These are phyloP conservation scores for Dyspetes luteomarginatus DNA, from an alignment of 2,888 invertebrate species.

Conservation along the genomic window DNA sequence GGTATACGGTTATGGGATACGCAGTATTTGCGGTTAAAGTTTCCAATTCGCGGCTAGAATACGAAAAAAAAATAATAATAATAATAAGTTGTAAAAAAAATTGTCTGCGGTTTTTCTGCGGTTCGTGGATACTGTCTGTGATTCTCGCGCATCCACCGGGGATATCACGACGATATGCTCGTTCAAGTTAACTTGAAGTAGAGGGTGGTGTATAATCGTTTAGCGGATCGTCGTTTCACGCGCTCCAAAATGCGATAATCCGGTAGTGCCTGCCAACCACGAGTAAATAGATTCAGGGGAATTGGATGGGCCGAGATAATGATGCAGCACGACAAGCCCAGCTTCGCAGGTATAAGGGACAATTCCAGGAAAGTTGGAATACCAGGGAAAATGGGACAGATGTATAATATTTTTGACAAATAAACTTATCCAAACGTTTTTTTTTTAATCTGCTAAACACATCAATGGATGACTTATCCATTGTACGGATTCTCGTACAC, in stretches of 20 bases:
- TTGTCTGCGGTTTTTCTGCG: slow-evolving; percentile 38
- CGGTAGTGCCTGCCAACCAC: slow-evolving; percentile 9
- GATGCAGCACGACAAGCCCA: slow-evolving; percentile 35
- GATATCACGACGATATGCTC: slow-evolving; percentile 9
- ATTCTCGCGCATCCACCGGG: not conserved
- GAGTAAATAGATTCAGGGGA: slow-evolving; percentile 41
- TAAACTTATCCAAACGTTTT: too few relatives aligned
- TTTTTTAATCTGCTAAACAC: too few relatives aligned
- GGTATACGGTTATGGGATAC: slow-evolving; percentile 18
- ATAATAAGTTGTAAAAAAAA: too few relatives aligned
- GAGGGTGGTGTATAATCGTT: too few relatives aligned
- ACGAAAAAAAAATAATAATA: too few relatives aligned
- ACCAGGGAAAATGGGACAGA: too few relatives aligned
- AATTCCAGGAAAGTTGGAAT: too few relatives aligned
- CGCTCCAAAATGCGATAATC: slow-evolving; percentile 32
- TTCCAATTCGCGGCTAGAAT: slow-evolving; percentile 38
- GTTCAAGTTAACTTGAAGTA: not conserved
- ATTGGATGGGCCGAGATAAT: slow-evolving; percentile 42
- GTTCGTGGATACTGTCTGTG: slow-evolving; percentile 17
- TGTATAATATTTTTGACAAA: too few relatives aligned
- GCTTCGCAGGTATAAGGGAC: too few relatives aligned
- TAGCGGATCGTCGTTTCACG: slow-evolving; percentile 24
- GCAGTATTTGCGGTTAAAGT: slow-evolving; percentile 40
- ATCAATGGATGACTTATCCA: too few relatives aligned
- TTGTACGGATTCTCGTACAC: too few relatives aligned